Conservation (phyloP, 2,113 vertebrate species). For the Thryonomys swinderianus region DNA sequence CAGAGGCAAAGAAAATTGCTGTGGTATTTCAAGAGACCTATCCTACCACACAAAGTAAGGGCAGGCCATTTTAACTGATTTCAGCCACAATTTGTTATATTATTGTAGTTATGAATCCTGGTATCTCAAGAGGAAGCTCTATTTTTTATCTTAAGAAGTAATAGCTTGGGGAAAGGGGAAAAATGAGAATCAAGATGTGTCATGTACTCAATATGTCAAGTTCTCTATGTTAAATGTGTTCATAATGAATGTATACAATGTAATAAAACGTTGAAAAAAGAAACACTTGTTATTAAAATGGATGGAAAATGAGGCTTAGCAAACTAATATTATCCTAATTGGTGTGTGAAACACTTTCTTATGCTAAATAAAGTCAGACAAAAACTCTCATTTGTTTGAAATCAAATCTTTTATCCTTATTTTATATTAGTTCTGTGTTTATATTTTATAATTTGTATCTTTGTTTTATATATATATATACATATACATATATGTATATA, state of each 20-base stretch:
- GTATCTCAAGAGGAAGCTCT: not conserved
- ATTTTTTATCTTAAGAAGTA: not conserved
- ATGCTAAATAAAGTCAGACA: not conserved
- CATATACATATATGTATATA: not conserved
- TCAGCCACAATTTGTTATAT: not conserved
- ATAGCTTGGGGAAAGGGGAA: too few species aligned
- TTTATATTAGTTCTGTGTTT: not conserved
- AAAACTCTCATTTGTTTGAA: slow-evolving; percentile 6
- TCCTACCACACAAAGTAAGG: not conserved
- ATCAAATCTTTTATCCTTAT: slow-evolving; percentile 2
- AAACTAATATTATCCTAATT: not conserved
- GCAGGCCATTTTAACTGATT: not conserved
- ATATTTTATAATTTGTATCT: not conserved
- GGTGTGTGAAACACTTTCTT: not conserved
- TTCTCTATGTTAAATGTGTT: too few species aligned
- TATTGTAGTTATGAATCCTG: not conserved
- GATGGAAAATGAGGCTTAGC: not conserved
- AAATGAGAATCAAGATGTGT: too few species aligned
- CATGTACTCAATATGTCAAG: too few species aligned
- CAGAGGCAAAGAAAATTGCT: not conserved
- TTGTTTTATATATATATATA: not conserved
- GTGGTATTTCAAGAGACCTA: not conserved
- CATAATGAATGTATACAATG: too few species aligned
- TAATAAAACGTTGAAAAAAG: not conserved
- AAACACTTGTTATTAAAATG: not conserved